phyloP scores from a whole-genome alignment of 2,888 invertebrate genomes.

The Drosophila kanekoi region DNA sequence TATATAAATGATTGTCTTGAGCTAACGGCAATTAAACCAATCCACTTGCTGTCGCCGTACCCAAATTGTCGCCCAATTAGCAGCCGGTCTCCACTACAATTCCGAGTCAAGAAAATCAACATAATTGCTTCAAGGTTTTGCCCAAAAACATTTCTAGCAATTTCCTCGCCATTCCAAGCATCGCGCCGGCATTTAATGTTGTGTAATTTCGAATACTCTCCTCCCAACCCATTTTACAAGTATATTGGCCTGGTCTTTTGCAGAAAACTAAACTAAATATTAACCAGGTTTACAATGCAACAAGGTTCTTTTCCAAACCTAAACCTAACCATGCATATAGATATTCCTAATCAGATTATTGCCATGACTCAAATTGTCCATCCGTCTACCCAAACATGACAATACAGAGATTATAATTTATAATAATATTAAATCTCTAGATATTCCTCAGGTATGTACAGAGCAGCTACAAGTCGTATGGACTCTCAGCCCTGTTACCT shows the following conservation, averaged over 20 bases:
- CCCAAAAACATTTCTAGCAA: slow-evolving; percentile 24
- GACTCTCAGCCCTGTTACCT: neutral
- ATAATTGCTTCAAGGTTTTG: slow-evolving; percentile 62
- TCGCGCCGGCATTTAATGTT: slow-evolving; percentile 41
- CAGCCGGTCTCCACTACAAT: slow-evolving; percentile 22
- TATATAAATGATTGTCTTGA: slow-evolving; percentile 13
- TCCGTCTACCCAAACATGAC: too few relatives aligned
- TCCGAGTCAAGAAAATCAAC: slow-evolving; percentile 53
- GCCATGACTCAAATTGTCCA: too few relatives aligned
- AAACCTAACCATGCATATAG: too few relatives aligned
- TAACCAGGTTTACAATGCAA: too few relatives aligned
- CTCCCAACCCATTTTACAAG: too few relatives aligned
- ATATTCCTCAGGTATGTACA: neutral
- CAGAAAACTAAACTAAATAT: too few relatives aligned
- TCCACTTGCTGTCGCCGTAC: slow-evolving; percentile 32
- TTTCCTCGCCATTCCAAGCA: slow-evolving; percentile 45
- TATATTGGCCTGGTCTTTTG: too few relatives aligned
- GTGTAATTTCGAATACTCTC: slow-evolving; percentile 39
- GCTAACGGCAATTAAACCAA: slow-evolving; percentile 56
- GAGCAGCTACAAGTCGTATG: neutral
- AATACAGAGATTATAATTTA: too few relatives aligned
- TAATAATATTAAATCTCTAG: too few relatives aligned
- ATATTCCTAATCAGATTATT: too few relatives aligned
- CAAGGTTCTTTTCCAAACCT: too few relatives aligned
- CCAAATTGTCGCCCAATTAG: slow-evolving; percentile 57